Conservation (phyloP, 2,797 vertebrate genomes). For the Decapterus maruadsi region DNA sequence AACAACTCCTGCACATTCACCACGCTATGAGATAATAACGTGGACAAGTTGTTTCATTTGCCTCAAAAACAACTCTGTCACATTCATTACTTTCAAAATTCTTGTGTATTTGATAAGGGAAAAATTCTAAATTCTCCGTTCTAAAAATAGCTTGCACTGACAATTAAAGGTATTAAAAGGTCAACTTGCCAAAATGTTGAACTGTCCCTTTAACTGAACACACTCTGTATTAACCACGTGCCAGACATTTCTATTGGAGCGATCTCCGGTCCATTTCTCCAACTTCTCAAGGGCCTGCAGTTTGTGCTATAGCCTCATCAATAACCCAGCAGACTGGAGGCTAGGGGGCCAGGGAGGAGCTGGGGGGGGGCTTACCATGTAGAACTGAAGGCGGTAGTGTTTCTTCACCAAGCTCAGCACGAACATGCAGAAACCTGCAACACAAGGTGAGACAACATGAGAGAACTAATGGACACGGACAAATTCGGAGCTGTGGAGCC, state of each 20-base stretch:
- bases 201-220: neutral
- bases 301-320: constrained; percentile 38
- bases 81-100: too few relatives aligned
- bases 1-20: too few relatives aligned
- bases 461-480: neutral
- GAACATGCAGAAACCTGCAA: constrained; percentile 98
- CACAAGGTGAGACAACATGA: constrained; percentile 2
- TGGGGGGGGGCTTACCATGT: constrained; percentile 90
- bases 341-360: neutral
- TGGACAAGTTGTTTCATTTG: too few relatives aligned
- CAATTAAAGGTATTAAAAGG: too few relatives aligned
- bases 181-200: too few relatives aligned
- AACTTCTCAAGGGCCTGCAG: constrained; percentile 1
- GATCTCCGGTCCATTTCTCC: constrained; percentile 14
- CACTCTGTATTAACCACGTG: neutral
- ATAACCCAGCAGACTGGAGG: constrained; percentile 45
- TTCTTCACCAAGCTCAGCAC: constrained; percentile 99
- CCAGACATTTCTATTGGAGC: constrained; percentile 5
- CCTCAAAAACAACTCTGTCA: too few relatives aligned
- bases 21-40: too few relatives aligned
- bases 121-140: too few relatives aligned
- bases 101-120: too few relatives aligned
- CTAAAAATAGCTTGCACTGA: too few relatives aligned
- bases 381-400: constrained; percentile 98
- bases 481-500: too few relatives aligned